These are phyloP conservation scores for Hemichromis elongatus DNA, from an alignment of 2,113 vertebrate species.

Conservation along the genomic window DNA sequence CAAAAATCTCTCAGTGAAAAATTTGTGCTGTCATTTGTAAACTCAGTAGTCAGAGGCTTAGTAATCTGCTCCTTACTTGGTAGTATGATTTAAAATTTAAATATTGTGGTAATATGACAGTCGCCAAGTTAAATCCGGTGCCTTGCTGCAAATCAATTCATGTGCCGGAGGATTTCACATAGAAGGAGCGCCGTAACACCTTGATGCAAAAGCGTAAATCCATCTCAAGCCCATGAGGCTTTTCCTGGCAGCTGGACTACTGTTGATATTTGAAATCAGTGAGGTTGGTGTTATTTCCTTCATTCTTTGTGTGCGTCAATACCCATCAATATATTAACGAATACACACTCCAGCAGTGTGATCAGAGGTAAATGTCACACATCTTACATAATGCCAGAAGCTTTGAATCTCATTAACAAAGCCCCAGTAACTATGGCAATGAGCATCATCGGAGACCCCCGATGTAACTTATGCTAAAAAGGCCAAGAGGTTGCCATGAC, in stretches of 20 bases:
- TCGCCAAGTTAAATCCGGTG: background rate
- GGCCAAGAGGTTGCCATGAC: conserved; percentile 66
- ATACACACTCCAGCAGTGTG: background rate
- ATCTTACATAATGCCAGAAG: conserved; percentile 16
- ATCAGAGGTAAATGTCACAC: conserved; percentile 41
- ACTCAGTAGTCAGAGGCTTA: background rate
- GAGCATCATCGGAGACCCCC: conserved; percentile 27
- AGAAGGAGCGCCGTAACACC: background rate
- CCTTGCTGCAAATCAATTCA: background rate
- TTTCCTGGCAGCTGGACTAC: background rate
- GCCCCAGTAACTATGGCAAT: conserved; percentile 54
- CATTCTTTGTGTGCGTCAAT: background rate
- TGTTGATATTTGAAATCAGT: background rate
- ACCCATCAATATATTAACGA: background rate
- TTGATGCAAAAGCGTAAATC: background rate
- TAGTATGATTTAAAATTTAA: background rate
- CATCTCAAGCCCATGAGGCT: background rate
- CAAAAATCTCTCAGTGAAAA: background rate
- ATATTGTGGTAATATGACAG: background rate
- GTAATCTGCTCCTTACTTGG: background rate
- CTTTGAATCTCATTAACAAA: conserved; percentile 38
- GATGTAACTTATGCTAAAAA: conserved; percentile 49
- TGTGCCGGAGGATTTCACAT: background rate
- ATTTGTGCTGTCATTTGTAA: background rate
- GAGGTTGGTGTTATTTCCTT: background rate